Evolutionary conservation across 2,797 vertebrate genomes (phyloP).

Genomic region (Anguilla megastoma): DNA sequence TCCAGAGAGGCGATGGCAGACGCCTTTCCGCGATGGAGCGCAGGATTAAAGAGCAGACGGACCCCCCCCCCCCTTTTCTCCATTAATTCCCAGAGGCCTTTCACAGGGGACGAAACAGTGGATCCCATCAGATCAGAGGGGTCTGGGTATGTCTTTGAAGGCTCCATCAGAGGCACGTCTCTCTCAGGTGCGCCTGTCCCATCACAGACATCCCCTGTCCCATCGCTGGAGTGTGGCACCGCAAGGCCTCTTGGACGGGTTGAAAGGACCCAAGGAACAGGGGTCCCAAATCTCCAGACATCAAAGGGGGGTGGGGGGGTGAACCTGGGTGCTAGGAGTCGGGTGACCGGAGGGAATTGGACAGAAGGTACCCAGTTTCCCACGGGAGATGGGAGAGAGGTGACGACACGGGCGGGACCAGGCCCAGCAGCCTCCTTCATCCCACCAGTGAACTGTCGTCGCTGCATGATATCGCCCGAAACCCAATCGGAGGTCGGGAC

Average conservation of each 20-base stretch:
- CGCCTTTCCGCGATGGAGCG: background rate
- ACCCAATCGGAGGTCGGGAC: slow-evolving; percentile 48
- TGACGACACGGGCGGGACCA: slow-evolving; percentile 16
- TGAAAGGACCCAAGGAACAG: slow-evolving; percentile 25
- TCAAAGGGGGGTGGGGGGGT: slow-evolving; percentile 48
- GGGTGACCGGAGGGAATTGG: slow-evolving; percentile 35
- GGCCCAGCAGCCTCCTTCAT: slow-evolving; percentile 36
- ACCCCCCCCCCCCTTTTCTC: slow-evolving; percentile 39
- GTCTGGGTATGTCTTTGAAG: slow-evolving; percentile 26
- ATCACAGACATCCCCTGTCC: background rate
- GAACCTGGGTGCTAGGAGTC: slow-evolving; percentile 24
- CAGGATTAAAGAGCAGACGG: slow-evolving; percentile 54
- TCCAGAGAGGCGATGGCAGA: slow-evolving; percentile 17
- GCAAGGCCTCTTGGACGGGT: slow-evolving; percentile 19
- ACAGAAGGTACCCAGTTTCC: slow-evolving; percentile 48
- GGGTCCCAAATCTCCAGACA: slow-evolving; percentile 46
- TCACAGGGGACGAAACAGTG: slow-evolving; percentile 30
- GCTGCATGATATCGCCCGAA: slow-evolving; percentile 37
- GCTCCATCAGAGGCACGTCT: slow-evolving; percentile 17
- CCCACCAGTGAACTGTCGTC: slow-evolving; percentile 58
- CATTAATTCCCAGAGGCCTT: slow-evolving; percentile 17
- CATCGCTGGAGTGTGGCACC: slow-evolving; percentile 14
- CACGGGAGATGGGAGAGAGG: slow-evolving; percentile 49
- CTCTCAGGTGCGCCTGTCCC: background rate
- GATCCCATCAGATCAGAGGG: background rate